Evolutionary conservation across 2,797 vertebrate genomes (phyloP).

Genomic region (Chanos chanos): DNA sequence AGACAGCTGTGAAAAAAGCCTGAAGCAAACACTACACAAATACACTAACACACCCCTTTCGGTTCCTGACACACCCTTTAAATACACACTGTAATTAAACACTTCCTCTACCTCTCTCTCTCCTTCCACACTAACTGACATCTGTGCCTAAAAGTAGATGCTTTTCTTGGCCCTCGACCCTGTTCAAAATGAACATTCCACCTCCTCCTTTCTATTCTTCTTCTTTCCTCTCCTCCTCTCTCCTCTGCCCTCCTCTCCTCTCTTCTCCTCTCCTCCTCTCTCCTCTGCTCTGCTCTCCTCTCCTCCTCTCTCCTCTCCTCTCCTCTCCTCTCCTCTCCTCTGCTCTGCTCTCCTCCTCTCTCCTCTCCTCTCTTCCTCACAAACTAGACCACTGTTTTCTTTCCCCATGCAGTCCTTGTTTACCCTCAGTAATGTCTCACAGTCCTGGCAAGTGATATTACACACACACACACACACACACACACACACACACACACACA

Average conservation of each 20-base stretch:
- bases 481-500: slow-evolving; percentile 13
- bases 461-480: slow-evolving; percentile 4
- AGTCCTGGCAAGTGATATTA: too few relatives aligned
- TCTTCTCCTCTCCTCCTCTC: background rate
- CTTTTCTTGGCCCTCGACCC: slow-evolving; percentile 46
- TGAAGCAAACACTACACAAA: slow-evolving; percentile 45
- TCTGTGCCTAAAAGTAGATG: slow-evolving; percentile 56
- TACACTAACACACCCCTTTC: slow-evolving; percentile 32
- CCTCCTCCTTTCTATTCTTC: slow-evolving; percentile 23
- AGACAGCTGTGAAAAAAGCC: too few relatives aligned
- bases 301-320: background rate
- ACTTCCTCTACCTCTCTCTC: slow-evolving; percentile 57
- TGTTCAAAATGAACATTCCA: slow-evolving; percentile 45
- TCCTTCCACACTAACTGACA: slow-evolving; percentile 30
- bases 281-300: background rate
- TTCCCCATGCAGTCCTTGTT: background rate
- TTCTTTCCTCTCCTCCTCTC: slow-evolving; percentile 10
- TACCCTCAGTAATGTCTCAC: too few relatives aligned
- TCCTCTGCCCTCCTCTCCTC: background rate
- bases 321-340: slow-evolving; percentile 1
- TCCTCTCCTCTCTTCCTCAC: background rate
- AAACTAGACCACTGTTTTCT: background rate
- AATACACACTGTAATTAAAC: slow-evolving; percentile 56
- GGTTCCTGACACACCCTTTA: slow-evolving; percentile 51
- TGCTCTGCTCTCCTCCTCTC: background rate